Conservation (phyloP, 2,888 invertebrate genomes). For the Parnassius glacialis region DNA sequence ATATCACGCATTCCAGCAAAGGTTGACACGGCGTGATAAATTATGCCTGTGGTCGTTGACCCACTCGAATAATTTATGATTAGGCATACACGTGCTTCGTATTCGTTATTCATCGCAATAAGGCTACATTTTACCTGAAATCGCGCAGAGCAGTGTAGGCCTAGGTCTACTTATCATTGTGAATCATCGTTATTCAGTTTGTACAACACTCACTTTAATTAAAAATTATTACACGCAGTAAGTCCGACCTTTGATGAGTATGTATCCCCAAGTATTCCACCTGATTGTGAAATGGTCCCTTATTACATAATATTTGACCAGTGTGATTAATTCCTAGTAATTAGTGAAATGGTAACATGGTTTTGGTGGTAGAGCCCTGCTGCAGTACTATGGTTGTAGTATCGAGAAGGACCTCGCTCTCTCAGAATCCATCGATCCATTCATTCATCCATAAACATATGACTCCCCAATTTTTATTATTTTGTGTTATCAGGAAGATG, state of each 20-base stretch:
- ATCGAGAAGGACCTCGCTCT: too few relatives aligned
- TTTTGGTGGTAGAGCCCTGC: too few relatives aligned
- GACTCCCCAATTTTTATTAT: too few relatives aligned
- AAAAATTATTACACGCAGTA: conserved; percentile 2
- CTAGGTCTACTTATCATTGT: not conserved
- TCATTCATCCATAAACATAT: too few relatives aligned
- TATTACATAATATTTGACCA: too few relatives aligned
- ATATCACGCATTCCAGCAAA: conserved; percentile 25
- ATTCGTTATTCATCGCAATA: conserved; percentile 14
- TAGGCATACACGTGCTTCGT: not conserved
- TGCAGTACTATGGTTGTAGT: too few relatives aligned
- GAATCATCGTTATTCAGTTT: conserved; percentile 15
- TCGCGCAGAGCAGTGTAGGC: conserved; percentile 5
- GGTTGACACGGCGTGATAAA: conserved; percentile 27
- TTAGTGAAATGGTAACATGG: too few relatives aligned
- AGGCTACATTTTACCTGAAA: conserved; percentile 10
- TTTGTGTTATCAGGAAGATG: too few relatives aligned
- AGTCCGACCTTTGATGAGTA: conserved; percentile 7
- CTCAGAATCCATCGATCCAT: too few relatives aligned
- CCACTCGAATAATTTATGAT: conserved; percentile 15
- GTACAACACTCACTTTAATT: not conserved
- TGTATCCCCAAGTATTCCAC: too few relatives aligned
- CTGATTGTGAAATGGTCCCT: too few relatives aligned
- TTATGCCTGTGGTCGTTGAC: conserved; percentile 23
- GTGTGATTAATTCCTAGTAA: too few relatives aligned